Percentiles rank a stretch among this genome's conserved stretches.
These are phyloP conservation scores for Lophotriccus pileatus DNA, from an alignment of 2,797 vertebrate genomes.

Conservation along the genomic window DNA sequence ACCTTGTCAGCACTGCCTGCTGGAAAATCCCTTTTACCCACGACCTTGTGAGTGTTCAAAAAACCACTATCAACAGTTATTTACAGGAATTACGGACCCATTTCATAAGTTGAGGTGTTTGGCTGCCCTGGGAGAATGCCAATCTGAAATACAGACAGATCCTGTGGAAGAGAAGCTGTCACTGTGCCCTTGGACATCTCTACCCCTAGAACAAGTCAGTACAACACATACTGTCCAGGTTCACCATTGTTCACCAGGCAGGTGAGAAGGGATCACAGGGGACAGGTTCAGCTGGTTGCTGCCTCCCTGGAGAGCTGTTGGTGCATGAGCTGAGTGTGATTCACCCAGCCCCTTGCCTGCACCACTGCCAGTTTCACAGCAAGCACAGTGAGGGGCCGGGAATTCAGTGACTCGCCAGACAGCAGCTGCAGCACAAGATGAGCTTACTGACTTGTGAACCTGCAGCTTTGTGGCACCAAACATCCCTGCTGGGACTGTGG, in stretches of 20 bases:
- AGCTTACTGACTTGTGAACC: neutral
- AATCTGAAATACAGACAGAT: neutral
- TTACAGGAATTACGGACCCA: neutral
- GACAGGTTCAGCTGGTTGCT: neutral
- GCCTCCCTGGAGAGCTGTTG: neutral
- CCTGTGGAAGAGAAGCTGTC: neutral
- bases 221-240: neutral
- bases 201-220: neutral
- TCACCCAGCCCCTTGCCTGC: neutral
- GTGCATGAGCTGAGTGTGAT: neutral
- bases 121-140: neutral
- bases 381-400: rapidly evolving
- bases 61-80: neutral
- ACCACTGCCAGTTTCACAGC: neutral
- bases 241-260: neutral
- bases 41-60: neutral
- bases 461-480: rapidly evolving
- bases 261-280: neutral
- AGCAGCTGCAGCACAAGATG: rapidly evolving
- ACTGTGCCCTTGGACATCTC: neutral
- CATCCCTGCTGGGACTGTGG: rapidly evolving
- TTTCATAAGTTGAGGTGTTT: neutral
- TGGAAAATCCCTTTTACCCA: neutral
- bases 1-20: neutral
- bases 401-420: rapidly evolving